Evolutionary conservation across 2,797 vertebrate species (phyloP).

Genomic region (Adrianichthys oophorus): DNA sequence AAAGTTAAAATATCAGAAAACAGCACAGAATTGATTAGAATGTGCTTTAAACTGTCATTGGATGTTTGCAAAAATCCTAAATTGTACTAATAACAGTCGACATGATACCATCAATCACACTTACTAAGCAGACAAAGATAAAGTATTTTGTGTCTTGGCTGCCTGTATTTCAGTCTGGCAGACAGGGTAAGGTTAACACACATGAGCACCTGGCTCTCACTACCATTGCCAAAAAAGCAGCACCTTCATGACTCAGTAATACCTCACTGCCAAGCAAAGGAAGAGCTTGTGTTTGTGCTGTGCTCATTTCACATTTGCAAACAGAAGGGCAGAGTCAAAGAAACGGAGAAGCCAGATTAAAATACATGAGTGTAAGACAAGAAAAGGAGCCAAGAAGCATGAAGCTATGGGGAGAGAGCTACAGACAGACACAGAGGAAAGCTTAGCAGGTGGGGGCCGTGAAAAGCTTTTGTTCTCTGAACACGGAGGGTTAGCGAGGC

Average conservation of each 20-base stretch:
- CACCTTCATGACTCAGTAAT: slow-evolving; percentile 35
- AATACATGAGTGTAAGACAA: slow-evolving; percentile 55
- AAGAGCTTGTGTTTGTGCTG: slow-evolving; percentile 34
- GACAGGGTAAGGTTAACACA: slow-evolving; percentile 26
- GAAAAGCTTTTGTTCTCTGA: slow-evolving; percentile 64
- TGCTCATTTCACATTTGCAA: slow-evolving; percentile 45
- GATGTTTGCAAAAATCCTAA: too few relatives aligned
- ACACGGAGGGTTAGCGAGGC: slow-evolving; percentile 55
- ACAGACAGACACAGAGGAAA: slow-evolving; percentile 31
- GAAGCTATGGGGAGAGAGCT: slow-evolving; percentile 27
- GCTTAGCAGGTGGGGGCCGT: slow-evolving; percentile 59
- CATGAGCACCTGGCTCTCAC: slow-evolving; percentile 1
- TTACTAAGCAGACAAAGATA: slow-evolving; percentile 26
- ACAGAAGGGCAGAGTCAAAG: slow-evolving; percentile 32
- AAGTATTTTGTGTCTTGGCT: slow-evolving; percentile 27
- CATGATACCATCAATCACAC: slow-evolving; percentile 34
- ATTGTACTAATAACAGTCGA: slow-evolving; percentile 29
- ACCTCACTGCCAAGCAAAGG: slow-evolving; percentile 33
- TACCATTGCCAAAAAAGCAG: slow-evolving; percentile 27
- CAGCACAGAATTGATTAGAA: neutral
- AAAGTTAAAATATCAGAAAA: neutral
- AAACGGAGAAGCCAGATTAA: slow-evolving; percentile 50
- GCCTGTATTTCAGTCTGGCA: slow-evolving; percentile 41
- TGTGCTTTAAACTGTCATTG: too few relatives aligned
- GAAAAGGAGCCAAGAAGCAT: slow-evolving; percentile 38